Evolutionary conservation across 2,113 vertebrate genomes (phyloP).

Genomic region (Columbina picui): DNA sequence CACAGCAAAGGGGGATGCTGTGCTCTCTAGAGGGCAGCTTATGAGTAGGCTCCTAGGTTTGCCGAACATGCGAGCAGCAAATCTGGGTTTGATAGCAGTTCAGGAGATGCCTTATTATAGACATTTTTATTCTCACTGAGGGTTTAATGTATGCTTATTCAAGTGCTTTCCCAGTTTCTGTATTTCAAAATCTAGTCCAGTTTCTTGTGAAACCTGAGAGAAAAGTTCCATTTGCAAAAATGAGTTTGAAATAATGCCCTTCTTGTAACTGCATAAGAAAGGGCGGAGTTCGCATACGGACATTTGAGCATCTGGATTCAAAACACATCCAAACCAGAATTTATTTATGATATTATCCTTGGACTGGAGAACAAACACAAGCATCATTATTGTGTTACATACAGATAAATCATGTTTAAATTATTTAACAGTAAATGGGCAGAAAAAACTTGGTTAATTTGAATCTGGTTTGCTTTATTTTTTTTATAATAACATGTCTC

Average conservation of each 20-base stretch:
- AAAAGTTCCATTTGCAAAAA: neutral
- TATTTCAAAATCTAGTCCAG: neutral
- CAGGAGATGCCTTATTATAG: neutral
- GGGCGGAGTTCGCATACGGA: neutral
- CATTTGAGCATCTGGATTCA: neutral
- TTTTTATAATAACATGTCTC: neutral
- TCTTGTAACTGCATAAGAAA: neutral
- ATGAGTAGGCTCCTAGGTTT: neutral
- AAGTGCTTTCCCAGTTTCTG: neutral
- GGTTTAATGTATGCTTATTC: neutral
- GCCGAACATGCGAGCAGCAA: neutral
- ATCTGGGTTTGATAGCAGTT: neutral
- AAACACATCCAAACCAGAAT: neutral
- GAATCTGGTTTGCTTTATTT: neutral
- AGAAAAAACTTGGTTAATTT: neutral
- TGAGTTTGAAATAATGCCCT: neutral
- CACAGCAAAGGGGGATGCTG: neutral
- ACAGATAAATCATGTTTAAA: neutral
- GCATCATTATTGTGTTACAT: rapidly evolving
- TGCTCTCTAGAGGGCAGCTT: neutral
- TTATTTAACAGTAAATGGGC: neutral
- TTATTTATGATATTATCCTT: neutral
- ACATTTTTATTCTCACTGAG: rapidly evolving
- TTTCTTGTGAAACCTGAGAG: neutral
- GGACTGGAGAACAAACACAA: neutral